phyloP scores from a whole-genome alignment of 1,140 invertebrate genomes.

The Magallana ariakensis region DNA sequence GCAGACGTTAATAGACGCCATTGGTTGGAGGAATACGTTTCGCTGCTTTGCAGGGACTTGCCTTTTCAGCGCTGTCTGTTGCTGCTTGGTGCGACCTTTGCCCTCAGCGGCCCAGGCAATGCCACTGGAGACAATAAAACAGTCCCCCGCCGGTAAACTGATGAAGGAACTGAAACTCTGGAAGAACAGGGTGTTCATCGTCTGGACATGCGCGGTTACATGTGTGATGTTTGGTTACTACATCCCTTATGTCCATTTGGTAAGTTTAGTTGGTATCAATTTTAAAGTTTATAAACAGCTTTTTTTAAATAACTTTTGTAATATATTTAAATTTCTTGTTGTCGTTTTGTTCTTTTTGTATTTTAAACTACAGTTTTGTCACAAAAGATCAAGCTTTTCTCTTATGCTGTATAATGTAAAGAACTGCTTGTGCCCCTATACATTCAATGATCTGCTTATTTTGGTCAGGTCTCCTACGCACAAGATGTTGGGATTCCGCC shows the following conservation, averaged over 20 bases:
- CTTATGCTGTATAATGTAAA: background rate
- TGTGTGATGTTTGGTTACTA: conserved; percentile 74
- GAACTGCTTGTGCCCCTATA: background rate
- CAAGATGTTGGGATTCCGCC: conserved; percentile 64
- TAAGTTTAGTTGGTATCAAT: conserved; percentile 61
- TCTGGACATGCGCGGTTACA: conserved; percentile 68
- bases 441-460: background rate
- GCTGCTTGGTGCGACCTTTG: conserved; percentile 55
- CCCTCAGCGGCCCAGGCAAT: conserved; percentile 28
- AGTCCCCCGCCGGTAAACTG: conserved; percentile 59
- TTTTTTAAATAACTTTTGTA: no score
- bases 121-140: conserved; percentile 50
- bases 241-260: conserved; percentile 73
- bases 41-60: conserved; percentile 58
- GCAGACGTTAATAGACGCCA: conserved; percentile 64
- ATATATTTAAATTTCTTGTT: no score
- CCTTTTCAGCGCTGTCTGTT: conserved; percentile 53
- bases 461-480: conserved; percentile 68
- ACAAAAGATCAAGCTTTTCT: no score
- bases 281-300: no score
- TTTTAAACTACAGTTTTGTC: no score
- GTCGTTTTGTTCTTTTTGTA: no score
- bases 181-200: conserved; percentile 71
- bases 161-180: conserved; percentile 69
- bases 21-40: conserved; percentile 71